phyloP scores from a whole-genome alignment of 2,797 vertebrate genomes.

The Chaetodon trifasciatus region DNA sequence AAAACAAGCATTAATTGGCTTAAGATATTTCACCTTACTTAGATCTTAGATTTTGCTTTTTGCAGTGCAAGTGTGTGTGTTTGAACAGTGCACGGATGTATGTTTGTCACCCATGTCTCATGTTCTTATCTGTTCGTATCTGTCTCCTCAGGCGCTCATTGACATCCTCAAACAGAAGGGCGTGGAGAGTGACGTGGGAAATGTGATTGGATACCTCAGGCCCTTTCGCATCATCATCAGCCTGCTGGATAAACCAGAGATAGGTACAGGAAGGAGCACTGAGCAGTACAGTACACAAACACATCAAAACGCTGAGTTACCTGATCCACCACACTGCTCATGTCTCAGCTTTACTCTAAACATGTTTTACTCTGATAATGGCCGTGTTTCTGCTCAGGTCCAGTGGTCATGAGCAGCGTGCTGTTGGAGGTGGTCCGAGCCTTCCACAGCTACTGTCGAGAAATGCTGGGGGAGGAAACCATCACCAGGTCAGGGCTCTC shows the following conservation, averaged over 20 bases:
- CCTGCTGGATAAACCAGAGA: slow-evolving; percentile 96
- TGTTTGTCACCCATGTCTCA: slow-evolving; percentile 26
- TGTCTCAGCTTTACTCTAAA: not conserved
- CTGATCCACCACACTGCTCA: not conserved
- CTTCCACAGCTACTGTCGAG: slow-evolving; percentile 92
- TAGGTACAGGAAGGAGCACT: slow-evolving; percentile 84
- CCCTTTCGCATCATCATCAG: slow-evolving; percentile 96
- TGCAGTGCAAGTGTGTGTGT: slow-evolving; percentile 17
- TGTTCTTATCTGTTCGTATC: slow-evolving; percentile 25
- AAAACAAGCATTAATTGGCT: no score
- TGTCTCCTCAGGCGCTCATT: slow-evolving; percentile 87
- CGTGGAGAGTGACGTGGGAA: slow-evolving; percentile 84
- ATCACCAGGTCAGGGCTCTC: slow-evolving; percentile 87
- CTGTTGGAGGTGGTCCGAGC: slow-evolving; percentile 95
- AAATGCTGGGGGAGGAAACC: slow-evolving; percentile 88
- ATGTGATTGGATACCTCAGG: slow-evolving; percentile 88
- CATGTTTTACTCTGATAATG: not conserved
- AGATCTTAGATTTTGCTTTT: no score
- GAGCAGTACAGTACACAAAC: slow-evolving; percentile 15
- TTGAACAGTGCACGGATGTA: slow-evolving; percentile 16
- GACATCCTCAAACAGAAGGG: slow-evolving; percentile 92
- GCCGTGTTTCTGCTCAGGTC: slow-evolving; percentile 82
- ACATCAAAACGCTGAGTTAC: not conserved
- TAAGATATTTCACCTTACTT: no score
- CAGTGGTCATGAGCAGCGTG: slow-evolving; percentile 89